These are phyloP conservation scores for Littorina saxatilis DNA, from an alignment of 1,140 invertebrate species.

Conservation along the genomic window DNA sequence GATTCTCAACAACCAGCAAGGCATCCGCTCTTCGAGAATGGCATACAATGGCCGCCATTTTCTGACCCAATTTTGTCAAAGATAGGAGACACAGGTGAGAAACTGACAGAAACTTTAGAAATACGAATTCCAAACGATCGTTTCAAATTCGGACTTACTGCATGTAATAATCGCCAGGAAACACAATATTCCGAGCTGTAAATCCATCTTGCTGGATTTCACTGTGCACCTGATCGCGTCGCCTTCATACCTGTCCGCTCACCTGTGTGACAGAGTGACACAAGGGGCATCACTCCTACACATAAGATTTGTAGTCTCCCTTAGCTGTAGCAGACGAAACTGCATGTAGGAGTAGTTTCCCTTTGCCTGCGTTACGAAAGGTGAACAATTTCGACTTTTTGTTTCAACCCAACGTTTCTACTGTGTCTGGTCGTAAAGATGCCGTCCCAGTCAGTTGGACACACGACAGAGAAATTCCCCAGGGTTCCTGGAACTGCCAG, in stretches of 20 bases:
- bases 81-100: background rate
- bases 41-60: slow-evolving; percentile 18
- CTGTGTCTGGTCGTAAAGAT: background rate
- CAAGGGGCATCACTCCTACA: background rate
- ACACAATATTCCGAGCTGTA: background rate
- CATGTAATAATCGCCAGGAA: slow-evolving; percentile 16
- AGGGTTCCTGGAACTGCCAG: slow-evolving; percentile 18
- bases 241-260: slow-evolving; percentile 20
- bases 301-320: background rate
- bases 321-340: slow-evolving; percentile 15
- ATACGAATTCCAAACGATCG: background rate
- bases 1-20: too few species aligned
- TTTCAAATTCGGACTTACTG: slow-evolving; percentile 31
- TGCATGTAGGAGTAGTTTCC: background rate
- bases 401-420: too few species aligned
- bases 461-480: slow-evolving; percentile 4
- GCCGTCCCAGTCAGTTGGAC: slow-evolving; percentile 5
- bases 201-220: slow-evolving; percentile 7
- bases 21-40: too few species aligned
- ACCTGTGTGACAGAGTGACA: background rate
- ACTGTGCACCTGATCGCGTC: slow-evolving; percentile 6
- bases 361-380: background rate
- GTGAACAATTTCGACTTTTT: too few species aligned
- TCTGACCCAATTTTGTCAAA: background rate
- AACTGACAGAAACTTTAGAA: background rate